Evolutionary conservation across 2,888 invertebrate genomes (phyloP).

Genomic region (Tenthredo scrophulariae): DNA sequence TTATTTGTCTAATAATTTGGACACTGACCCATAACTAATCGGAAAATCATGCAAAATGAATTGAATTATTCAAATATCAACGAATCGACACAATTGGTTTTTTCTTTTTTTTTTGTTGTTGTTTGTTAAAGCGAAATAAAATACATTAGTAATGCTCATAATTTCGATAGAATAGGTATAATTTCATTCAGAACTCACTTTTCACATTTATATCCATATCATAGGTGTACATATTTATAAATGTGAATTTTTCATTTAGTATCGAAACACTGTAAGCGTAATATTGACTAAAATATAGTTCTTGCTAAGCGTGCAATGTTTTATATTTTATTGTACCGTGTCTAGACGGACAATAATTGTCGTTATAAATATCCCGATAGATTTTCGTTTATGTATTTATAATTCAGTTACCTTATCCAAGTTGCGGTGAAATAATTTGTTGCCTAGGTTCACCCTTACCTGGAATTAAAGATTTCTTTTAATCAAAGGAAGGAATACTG

Average conservation of each 20-base stretch:
- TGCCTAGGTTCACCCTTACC: conserved; percentile 48
- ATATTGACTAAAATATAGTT: conserved; percentile 36
- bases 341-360: neutral
- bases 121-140: neutral
- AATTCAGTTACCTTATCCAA: conserved; percentile 52
- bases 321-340: conserved; percentile 39
- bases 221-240: neutral
- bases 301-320: conserved; percentile 28
- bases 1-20: neutral
- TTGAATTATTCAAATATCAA: conserved; percentile 6
- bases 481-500: neutral
- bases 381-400: conserved; percentile 21
- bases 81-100: neutral
- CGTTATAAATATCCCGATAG: neutral
- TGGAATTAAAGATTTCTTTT: conserved; percentile 29
- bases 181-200: neutral
- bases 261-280: conserved; percentile 43
- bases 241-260: neutral
- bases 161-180: neutral
- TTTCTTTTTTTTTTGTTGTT: neutral
- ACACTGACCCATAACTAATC: conserved; percentile 6
- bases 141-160: neutral
- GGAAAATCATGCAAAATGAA: neutral
- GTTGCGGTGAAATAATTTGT: conserved; percentile 50
- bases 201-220: neutral